Evolutionary conservation across 2,888 invertebrate genomes (phyloP).

Genomic region (Metopia argyrocephala): DNA sequence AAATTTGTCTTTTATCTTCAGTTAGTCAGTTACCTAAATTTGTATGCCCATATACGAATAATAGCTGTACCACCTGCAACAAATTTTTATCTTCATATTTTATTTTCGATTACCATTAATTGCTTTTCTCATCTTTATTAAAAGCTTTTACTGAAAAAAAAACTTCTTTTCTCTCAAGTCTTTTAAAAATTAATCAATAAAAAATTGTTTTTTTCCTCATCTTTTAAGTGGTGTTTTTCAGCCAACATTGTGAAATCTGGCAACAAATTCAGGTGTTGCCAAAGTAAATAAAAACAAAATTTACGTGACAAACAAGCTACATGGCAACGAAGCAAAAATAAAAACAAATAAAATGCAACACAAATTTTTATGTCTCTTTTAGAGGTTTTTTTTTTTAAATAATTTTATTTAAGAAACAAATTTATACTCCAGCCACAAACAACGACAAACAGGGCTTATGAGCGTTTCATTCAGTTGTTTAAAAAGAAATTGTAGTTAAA

Average conservation of each 20-base stretch:
- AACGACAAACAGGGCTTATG: constrained; percentile 31
- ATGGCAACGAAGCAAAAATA: constrained; percentile 27
- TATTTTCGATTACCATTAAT: too few relatives aligned
- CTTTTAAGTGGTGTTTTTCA: constrained; percentile 13
- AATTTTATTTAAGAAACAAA: constrained; percentile 41
- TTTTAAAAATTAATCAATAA: constrained; percentile 42
- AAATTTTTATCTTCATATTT: too few relatives aligned
- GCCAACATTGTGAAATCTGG: constrained; percentile 58
- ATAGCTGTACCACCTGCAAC: too few relatives aligned
- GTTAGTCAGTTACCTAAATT: too few relatives aligned
- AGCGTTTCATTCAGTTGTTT: constrained; percentile 41
- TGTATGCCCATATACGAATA: too few relatives aligned
- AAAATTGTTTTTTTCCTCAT: constrained; percentile 32
- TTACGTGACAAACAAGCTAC: constrained; percentile 58
- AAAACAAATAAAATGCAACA: constrained; percentile 13
- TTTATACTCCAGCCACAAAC: constrained; percentile 7
- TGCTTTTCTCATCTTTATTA: constrained; percentile 52
- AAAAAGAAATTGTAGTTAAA: constrained; percentile 27
- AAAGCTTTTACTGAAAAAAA: constrained; percentile 44
- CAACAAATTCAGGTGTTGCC: constrained; percentile 62
- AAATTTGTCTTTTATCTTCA: too few relatives aligned
- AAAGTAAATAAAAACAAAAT: constrained; percentile 34
- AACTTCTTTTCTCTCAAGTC: not conserved
- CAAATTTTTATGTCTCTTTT: too few relatives aligned
- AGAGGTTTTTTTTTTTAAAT: not conserved